Conservation (phyloP, 2,797 vertebrate genomes). For the Eutrigla gurnardus region DNA sequence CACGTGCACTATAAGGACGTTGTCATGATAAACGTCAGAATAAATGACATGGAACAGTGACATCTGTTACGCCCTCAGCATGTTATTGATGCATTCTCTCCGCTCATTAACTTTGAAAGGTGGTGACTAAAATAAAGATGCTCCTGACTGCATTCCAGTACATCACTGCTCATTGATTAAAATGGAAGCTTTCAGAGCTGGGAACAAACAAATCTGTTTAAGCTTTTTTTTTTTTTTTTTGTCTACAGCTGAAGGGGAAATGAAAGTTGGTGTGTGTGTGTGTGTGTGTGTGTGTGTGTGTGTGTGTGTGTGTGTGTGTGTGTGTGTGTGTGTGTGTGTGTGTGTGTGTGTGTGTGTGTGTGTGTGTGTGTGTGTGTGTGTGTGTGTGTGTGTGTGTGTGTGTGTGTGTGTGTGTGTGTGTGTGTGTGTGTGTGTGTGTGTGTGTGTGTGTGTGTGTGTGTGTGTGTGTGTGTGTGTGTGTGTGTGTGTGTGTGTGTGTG, state of each 20-base stretch:
- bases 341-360: no score
- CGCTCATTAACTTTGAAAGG: slow-evolving; percentile 65
- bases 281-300: slow-evolving; percentile 8
- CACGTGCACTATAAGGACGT: not conserved
- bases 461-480: no score
- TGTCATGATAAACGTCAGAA: slow-evolving; percentile 12
- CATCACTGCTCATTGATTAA: slow-evolving; percentile 46
- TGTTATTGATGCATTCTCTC: slow-evolving; percentile 44
- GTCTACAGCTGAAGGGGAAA: slow-evolving; percentile 36
- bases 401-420: no score
- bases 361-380: no score
- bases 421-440: no score
- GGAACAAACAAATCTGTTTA: slow-evolving; percentile 50
- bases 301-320: no score
- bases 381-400: no score
- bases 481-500: no score
- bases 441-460: no score
- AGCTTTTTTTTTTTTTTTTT: slow-evolving; percentile 19
- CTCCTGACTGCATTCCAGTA: slow-evolving; percentile 14
- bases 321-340: no score
- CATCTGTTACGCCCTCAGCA: slow-evolving; percentile 44
- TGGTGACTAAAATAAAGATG: slow-evolving; percentile 39
- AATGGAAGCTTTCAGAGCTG: slow-evolving; percentile 45
- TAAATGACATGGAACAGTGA: slow-evolving; percentile 54
- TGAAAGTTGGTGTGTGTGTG: slow-evolving; percentile 36